Evolutionary conservation across 2,797 vertebrate species (phyloP), one percentile per base, ranked within the genome.

Genomic region (Acipenser ruthenus): DNA sequence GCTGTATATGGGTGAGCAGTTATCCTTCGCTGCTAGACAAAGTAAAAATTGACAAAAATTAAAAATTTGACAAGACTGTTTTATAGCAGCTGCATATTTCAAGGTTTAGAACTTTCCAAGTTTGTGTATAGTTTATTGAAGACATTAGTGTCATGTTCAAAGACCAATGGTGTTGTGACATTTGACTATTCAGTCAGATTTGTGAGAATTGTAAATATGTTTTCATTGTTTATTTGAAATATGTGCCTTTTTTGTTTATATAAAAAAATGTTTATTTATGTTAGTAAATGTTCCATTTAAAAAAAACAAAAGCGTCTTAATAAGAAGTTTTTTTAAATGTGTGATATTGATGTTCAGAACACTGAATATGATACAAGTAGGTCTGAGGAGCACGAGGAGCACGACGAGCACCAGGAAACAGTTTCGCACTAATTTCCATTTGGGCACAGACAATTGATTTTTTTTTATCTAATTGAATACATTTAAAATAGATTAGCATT

Each of bases 191-290:
- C 58, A 80, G 73, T 77, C 76, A 75, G 70, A 70, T 71, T 74
- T 82, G 81, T 84, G 79, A 86, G 86, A 88, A 89, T 75, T 94
- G 92, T 94, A 93, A 82, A 93, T 90, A 90, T 62, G 86, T 90
- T 87, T 79, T 80, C 78, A 86, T 89, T 92, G 90, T 93, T 93
- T 91, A 93, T 91, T 90, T 90, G 86, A 89, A 88, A 84, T 84
- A 89, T 88, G 90, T 94, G 92, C 91, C 90, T 95, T 94, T 63
- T 49, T 93, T 93, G 91, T 92, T 93, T 87, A 93, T 11, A 49
- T 91, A 93, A 92, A 86, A 86, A 88, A 89, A 89, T 86, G 86
- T 92, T 91, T 93, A 93, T 95, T 95, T 95, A 93, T 94, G 92
- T 93, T 89, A 93, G 89, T 92, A 94, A 94, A 88, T 88, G 87